Evolutionary conservation across 1,140 invertebrate species (phyloP).

Genomic region (Tetramorium alpestre): DNA sequence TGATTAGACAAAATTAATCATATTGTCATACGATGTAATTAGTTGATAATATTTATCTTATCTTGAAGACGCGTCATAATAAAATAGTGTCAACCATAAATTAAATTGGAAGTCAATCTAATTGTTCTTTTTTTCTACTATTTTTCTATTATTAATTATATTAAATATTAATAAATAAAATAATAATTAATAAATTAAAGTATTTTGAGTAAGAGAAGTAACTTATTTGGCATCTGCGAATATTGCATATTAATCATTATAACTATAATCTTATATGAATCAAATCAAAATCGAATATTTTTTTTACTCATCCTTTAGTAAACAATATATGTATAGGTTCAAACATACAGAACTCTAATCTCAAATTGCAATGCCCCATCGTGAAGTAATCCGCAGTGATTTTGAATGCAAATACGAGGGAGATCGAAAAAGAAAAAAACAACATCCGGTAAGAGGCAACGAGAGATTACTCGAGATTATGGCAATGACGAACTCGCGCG

Average conservation of each 20-base stretch:
- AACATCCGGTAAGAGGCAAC: conserved; percentile 35
- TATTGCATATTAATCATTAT: background rate
- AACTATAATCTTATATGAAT: background rate
- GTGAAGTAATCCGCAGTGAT: conserved; percentile 37
- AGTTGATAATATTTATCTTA: background rate
- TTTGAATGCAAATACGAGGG: conserved; percentile 45
- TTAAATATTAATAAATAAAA: background rate
- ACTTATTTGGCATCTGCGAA: background rate
- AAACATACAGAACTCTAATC: background rate
- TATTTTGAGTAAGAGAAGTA: background rate
- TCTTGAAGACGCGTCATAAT: background rate
- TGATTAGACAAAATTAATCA: background rate
- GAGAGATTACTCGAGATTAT: conserved; percentile 60
- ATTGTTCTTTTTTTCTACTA: background rate
- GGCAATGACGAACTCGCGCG: conserved; percentile 59
- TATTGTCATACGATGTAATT: background rate
- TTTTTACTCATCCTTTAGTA: conserved; percentile 3
- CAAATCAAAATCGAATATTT: conserved; percentile 20
- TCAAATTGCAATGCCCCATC: background rate
- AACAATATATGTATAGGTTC: background rate
- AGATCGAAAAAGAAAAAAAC: conserved; percentile 39
- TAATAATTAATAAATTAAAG: background rate
- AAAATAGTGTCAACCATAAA: background rate
- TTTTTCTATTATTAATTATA: background rate
- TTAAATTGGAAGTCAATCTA: background rate